Evolutionary conservation across 2,113 vertebrate genomes (phyloP).

Genomic region (Miniopterus natalensis): DNA sequence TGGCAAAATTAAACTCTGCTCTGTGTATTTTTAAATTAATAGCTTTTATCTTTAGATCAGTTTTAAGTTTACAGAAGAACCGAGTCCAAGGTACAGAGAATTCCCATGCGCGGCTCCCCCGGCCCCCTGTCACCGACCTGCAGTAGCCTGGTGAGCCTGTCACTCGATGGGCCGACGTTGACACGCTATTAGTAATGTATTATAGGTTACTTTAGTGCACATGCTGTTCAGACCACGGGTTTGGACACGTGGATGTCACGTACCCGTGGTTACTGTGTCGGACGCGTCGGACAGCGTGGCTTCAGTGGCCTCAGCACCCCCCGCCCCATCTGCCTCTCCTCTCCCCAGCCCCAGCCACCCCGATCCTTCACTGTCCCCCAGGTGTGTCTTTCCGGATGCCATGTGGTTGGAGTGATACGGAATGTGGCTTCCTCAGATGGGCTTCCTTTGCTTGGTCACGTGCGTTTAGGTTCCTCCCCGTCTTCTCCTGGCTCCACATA

Average conservation of each 20-base stretch:
- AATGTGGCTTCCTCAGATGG: neutral
- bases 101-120: fast-evolving
- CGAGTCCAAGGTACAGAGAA: fast-evolving
- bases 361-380: fast-evolving
- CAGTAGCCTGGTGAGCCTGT: no score
- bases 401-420: fast-evolving
- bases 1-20: neutral
- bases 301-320: fast-evolving
- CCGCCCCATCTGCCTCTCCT: fast-evolving
- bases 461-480: fast-evolving
- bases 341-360: fast-evolving
- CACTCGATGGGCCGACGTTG: fast-evolving
- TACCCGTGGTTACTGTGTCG: fast-evolving
- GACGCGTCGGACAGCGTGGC: no score
- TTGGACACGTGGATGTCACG: fast-evolving
- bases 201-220: no score
- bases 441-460: fast-evolving
- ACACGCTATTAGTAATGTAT: fast-evolving
- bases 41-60: neutral
- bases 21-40: neutral
- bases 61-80: neutral
- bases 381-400: fast-evolving
- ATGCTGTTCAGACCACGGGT: no score
- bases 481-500: no score
- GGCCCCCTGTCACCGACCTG: neutral